Percentiles rank a stretch among this genome's conserved stretches.
Evolutionary conservation across 2,113 vertebrate species (phyloP).

Genomic region (Nanorana parkeri): DNA sequence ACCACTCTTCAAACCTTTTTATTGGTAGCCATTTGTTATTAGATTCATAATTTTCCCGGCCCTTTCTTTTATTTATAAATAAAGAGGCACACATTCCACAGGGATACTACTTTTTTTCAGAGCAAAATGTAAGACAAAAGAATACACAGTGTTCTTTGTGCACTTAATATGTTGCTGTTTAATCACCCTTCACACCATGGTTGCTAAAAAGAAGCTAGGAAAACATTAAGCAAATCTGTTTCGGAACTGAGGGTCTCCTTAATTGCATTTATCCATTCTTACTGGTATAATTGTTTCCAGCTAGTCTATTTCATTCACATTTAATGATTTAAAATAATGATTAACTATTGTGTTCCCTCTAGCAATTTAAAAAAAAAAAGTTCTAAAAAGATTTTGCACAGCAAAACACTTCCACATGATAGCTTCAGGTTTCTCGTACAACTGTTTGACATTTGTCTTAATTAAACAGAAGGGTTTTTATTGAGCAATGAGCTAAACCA

Average conservation of each 20-base stretch:
- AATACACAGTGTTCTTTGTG: too few relatives aligned
- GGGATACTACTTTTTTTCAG: too few relatives aligned
- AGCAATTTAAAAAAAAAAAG: slow-evolving; percentile 60
- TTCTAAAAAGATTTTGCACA: slow-evolving; percentile 58
- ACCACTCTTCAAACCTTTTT: too few relatives aligned
- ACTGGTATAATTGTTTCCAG: slow-evolving; percentile 63
- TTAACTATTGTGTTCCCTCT: slow-evolving; percentile 59
- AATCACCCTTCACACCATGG: slow-evolving; percentile 2
- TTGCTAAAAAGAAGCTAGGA: slow-evolving; percentile 20
- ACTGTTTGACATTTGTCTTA: slow-evolving; percentile 60
- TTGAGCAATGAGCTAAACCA: neutral
- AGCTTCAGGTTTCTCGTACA: slow-evolving; percentile 42
- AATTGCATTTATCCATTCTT: slow-evolving; percentile 61
- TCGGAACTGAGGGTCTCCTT: slow-evolving; percentile 54
- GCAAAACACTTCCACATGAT: slow-evolving; percentile 65
- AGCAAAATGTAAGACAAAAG: neutral
- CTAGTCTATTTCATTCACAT: slow-evolving; percentile 55
- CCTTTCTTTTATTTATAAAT: too few relatives aligned
- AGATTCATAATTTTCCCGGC: too few relatives aligned
- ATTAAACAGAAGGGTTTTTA: slow-evolving; percentile 37
- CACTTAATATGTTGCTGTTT: slow-evolving; percentile 3
- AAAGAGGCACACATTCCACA: too few relatives aligned
- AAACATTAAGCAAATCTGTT: slow-evolving; percentile 56
- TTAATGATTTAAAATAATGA: slow-evolving; percentile 64
- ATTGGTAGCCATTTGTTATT: too few relatives aligned